Evolutionary conservation across 2,797 vertebrate species (phyloP).

Genomic region (Stomatorhinus walkeri): DNA sequence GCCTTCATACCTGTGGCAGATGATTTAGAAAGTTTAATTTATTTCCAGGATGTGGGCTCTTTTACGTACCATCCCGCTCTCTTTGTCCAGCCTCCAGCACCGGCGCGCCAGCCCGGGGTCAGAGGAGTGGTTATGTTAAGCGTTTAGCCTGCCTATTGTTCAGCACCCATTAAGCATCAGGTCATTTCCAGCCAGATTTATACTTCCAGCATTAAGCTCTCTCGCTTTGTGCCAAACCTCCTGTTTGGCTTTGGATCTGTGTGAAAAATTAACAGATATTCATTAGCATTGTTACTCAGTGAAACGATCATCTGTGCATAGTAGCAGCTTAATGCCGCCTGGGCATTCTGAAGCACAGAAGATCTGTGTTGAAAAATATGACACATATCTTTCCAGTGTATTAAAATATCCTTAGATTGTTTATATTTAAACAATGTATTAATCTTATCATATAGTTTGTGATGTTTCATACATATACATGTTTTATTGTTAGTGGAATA

Average conservation of each 20-base stretch:
- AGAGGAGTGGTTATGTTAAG: background rate
- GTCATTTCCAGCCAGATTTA: background rate
- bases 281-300: slow-evolving; percentile 30
- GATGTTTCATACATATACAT: background rate
- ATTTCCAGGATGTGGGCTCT: slow-evolving; percentile 32
- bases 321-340: background rate
- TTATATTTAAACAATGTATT: background rate
- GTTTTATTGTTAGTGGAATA: background rate
- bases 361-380: background rate
- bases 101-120: slow-evolving; percentile 17
- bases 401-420: background rate
- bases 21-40: slow-evolving; percentile 46
- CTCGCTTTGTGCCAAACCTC: background rate
- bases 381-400: background rate
- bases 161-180: background rate
- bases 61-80: slow-evolving; percentile 20
- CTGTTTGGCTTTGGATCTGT: slow-evolving; percentile 5
- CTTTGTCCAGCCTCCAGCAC: slow-evolving; percentile 25
- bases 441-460: background rate
- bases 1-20: slow-evolving; percentile 46
- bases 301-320: background rate
- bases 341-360: background rate
- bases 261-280: slow-evolving; percentile 11
- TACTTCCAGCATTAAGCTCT: background rate
- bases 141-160: background rate